Percentiles rank a stretch among this genome's conserved stretches.
Evolutionary conservation across 2,113 vertebrate species (phyloP).

Genomic region (Apodemus sylvaticus): DNA sequence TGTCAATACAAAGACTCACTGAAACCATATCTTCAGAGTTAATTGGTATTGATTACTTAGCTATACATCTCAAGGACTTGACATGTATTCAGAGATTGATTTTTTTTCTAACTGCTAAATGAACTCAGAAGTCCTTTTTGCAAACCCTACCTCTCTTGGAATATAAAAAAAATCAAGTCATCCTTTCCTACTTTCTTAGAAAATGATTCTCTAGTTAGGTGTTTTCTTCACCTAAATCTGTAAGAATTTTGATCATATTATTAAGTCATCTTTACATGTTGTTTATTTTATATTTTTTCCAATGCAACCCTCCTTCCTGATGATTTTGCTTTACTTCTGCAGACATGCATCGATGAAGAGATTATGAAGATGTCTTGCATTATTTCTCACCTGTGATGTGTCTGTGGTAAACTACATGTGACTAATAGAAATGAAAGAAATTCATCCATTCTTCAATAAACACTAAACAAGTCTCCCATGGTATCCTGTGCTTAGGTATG

Average conservation of each 20-base stretch:
- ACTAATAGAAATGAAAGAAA: constrained; percentile 15
- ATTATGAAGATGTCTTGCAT: background rate
- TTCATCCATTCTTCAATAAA: background rate
- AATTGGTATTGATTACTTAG: constrained; percentile 12
- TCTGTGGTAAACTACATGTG: background rate
- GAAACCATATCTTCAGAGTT: background rate
- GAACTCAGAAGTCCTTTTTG: background rate
- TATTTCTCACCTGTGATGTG: background rate
- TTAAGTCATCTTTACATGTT: background rate
- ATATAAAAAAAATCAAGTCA: background rate
- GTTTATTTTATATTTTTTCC: background rate
- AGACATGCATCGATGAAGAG: background rate
- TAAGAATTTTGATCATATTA: background rate
- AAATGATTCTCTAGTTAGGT: background rate
- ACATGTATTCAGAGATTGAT: background rate
- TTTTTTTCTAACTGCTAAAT: constrained; percentile 26
- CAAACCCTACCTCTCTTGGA: background rate
- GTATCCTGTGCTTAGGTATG: background rate
- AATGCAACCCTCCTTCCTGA: background rate
- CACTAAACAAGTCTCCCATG: background rate
- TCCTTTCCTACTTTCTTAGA: constrained; percentile 17
- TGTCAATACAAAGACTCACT: background rate
- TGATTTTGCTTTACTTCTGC: background rate
- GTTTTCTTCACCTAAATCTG: background rate
- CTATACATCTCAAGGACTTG: background rate